Base-by-base conservation (phyloP, 2,888 invertebrate species). In the Habroteleia sp. region DNA sequence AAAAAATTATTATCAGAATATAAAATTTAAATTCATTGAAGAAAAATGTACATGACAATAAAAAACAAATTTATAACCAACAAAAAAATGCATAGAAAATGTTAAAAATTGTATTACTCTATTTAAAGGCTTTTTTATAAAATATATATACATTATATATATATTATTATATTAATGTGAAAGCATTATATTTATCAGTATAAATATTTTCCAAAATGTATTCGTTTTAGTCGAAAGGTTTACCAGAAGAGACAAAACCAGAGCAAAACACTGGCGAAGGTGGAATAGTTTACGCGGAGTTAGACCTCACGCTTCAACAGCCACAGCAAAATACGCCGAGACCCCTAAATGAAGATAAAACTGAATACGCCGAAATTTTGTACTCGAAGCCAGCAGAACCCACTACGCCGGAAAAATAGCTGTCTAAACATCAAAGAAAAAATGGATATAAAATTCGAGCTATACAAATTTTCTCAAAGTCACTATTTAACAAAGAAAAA, bases 321-420 rank as follows among this genome's bases (percentile, higher is more conserved):
- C 84, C 84, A 13, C 85, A 39, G 14, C 56, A 86, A 44, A 85
- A 84, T 4, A 41, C 80, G 1, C 82, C 85, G 0, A 83, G 86
- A 31, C 83, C 82, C 6, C 85, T 91, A 89, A 82, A 90, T 83
- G 92, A 93, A 0, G 93, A 92, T 77, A 91, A 92, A 83, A 93
- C 93, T 1, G 93, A 93, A 81, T 95, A 96, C 87, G 95, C 95
- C 0, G 95, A 95, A 87, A 96, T 96, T 60, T 92, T 95, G 0
- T 95, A 95, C 88, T 91, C 92, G 0, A 92, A 92, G 74, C 87
- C 90, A 1, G 89, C 89, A 1, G 89, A 90, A 16, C 83, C 80
- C 7, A 63, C 76, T 8, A 52, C 66, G 5, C 69, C 79, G 11
- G 79, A 81, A 27, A 83, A 87, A 79, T 85, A 84, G 75, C 52